These are phyloP conservation scores for Athripsodes cinereus DNA, from an alignment of 2,888 invertebrate genomes.

Conservation along the genomic window DNA sequence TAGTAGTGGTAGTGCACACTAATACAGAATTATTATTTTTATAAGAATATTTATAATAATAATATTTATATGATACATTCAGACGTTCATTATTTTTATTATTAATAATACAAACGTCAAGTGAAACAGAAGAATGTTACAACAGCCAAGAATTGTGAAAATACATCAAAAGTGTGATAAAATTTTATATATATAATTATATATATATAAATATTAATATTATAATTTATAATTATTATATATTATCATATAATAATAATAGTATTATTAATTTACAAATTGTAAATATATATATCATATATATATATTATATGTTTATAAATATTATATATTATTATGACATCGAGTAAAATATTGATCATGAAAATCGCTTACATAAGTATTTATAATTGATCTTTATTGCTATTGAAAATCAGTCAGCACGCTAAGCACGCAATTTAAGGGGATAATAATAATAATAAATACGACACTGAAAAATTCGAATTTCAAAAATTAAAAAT, in stretches of 20 bases:
- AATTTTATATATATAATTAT: conserved; percentile 8
- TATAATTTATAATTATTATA: conserved; percentile 1
- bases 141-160: conserved; percentile 25
- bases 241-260: conserved; percentile 7
- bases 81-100: too few relatives aligned
- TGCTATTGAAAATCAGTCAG: conserved; percentile 58
- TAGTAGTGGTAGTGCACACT: conserved; percentile 2
- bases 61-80: neutral
- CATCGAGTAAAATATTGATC: conserved; percentile 54
- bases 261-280: conserved; percentile 30
- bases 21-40: neutral
- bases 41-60: neutral
- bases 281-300: conserved; percentile 50
- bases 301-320: conserved; percentile 48
- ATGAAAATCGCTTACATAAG: conserved; percentile 49
- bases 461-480: conserved; percentile 24
- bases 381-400: conserved; percentile 48
- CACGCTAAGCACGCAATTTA: conserved; percentile 57
- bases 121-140: conserved; percentile 19
- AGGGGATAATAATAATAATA: conserved; percentile 36
- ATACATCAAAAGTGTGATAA: conserved; percentile 24
- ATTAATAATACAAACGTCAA: too few relatives aligned
- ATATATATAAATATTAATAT: conserved; percentile 2
- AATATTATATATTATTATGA: conserved; percentile 39
- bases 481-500: conserved; percentile 18